Base-by-base conservation (phyloP, 2,113 vertebrate genomes). In the Seriola dumerili region DNA sequence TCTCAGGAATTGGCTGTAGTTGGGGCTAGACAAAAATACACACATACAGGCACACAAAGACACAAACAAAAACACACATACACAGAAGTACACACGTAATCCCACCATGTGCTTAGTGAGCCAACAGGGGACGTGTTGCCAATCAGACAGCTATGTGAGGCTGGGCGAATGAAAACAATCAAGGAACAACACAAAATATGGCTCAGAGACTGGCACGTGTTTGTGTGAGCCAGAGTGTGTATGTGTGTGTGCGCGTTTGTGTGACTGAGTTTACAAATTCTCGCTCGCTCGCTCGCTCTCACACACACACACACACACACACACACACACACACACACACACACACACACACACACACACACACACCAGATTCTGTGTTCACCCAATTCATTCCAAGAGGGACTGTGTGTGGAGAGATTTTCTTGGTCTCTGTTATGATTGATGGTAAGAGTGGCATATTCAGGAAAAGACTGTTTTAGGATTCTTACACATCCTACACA, bases 91-190 rank as follows among this genome's bases (percentile, higher is more conserved):
- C 89, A 94, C 92, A 91, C 84, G 76, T 90, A 89, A 93, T 94
- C 93, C 90, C 79, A 87, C 82, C 83, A 88, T 89, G 89, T 88
- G 85, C 79, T 93, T 87, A 88, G 86, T 76, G 91, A 91, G 86
- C 84, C 88, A 91, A 86, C 79, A 71, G 74, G 89, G 91, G 90
- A 93, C 58, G 42, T 80, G 85, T 87, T 91, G 92, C 90, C 92
- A 94, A 89, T 94, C 92, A 93, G 82, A 87, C 84, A 17, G 72
- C 88, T 85, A 88, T 90, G 90, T 86, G 92, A 93, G 85, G 81
- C 76, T 85, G 81, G 88, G 68, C 52, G 81, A 91, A 94, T 79
- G 85, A 88, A 91, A 90, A 92, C 91, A 92, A 94, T 94, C 92
- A 92, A 89, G 87, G 76, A 86, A 89, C 66, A 89, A 82, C 81